Evolutionary conservation across 2,113 vertebrate species (phyloP), one percentile per base, ranked within the genome.

Genomic region (Sinosuthora webbiana): DNA sequence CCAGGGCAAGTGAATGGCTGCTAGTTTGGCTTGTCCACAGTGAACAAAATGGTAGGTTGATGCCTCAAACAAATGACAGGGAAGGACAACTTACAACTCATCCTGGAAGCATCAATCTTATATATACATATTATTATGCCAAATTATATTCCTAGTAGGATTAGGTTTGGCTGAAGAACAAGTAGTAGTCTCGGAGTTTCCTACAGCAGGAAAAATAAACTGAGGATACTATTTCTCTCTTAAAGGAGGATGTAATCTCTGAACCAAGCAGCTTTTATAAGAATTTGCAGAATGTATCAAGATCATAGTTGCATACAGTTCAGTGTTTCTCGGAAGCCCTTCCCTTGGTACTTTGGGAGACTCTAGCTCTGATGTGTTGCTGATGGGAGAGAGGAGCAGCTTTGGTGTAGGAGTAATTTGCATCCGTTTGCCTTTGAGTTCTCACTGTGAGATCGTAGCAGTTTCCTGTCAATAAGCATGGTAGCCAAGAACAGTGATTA

Each of bases 151-250:
- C 88, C 93, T 94, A 55, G 69, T 76, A 89, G 93, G 80, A 76
- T 92, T 95, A 81, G 90, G 86, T 90, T 97, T 97, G 94, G 86
- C 73, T 89, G 73, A 89, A 88, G 57, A 83, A 35, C 92, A 94
- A 84, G n/a, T 68, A 78, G 52, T 83, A 93, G 78, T 83, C 60
- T 88, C 0, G 3, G 56, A 81, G 57, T 92, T 95, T 86, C 41
- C 76, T 78, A 13, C 37, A 82, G 49, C 60, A 95, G 65, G 76
- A 93, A 92, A 71, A 90, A 60, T 41, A 78, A 94, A 4, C 76
- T 57, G 53, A 82, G 81, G 70, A 89, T n/a, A 63, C 18, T 50
- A 6, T 85, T 91, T 83, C 42, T 81, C 13, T 95, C 31, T 47
- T 87, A 42, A 69, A 77, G 59, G 25, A 69, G n/a, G 24, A 55